Base-by-base conservation (phyloP, 1,140 invertebrate genomes). In the Telenomus remus region DNA sequence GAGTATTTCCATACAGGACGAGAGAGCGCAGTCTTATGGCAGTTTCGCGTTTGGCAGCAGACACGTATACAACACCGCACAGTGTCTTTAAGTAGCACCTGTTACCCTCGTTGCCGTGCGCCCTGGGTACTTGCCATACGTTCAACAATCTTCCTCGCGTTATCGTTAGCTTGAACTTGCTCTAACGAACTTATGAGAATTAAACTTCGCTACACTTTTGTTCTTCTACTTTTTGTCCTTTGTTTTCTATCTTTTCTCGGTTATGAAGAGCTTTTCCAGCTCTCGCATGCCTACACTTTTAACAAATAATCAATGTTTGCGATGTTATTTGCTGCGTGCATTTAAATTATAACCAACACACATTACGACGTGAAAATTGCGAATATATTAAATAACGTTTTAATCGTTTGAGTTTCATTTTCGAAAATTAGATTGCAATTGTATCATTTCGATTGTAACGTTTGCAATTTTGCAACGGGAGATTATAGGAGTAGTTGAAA, bases 11-110 rank as follows among this genome's bases (percentile, higher is more conserved):
- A 77, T 77, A 79, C 71, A 71, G 59, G 33, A 73, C 63, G 73
- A 66, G 76, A 76, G 65, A 68, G 79, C 64, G 72, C 56, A 42
- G 59, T 71, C 77, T 80, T 81, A 74, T 80, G 59, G 72, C 75
- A 80, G 73, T 79, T 77, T 78, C 73, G 73, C 72, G 78, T 66
- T 65, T 49, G 65, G 56, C 46, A 56, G 64, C n/a, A 35, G 50
- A 27, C 15, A 57, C 35, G 50, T 39, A 48, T 56, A 57, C 59
- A 59, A 27, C 19, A 6, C 19, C 19, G 73, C 73, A 76, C 72
- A 71, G 47, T 68, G 79, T 64, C 80, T 80, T 78, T 82, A 82
- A 76, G 79, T 81, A 81, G 79, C 84, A 85, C 82, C 84, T 85
- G 81, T 85, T 85, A 85, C 81, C 81, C 79, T 81, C 78, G 64